phyloP scores from a whole-genome alignment of 2,113 vertebrate species.

The Pseudopodoces humilis region DNA sequence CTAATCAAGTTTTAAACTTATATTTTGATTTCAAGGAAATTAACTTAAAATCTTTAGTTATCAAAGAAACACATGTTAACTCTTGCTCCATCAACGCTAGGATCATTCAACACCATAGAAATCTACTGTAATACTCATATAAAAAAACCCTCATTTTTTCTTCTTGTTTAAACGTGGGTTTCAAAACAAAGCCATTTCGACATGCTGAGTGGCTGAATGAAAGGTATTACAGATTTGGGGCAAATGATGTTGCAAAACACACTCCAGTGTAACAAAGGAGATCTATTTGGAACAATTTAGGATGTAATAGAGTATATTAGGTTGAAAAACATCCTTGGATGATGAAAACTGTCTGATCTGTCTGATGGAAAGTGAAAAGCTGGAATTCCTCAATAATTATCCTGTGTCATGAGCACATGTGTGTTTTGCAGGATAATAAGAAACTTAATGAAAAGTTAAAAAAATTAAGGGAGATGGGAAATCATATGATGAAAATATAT shows the following conservation, averaged over 20 bases:
- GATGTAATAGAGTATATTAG: not conserved
- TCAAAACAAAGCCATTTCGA: slow-evolving; percentile 42
- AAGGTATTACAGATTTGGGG: not conserved
- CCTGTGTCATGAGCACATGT: not conserved
- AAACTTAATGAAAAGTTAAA: not conserved
- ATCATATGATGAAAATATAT: not conserved
- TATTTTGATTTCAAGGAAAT: not conserved
- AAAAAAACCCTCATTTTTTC: not conserved
- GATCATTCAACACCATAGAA: not conserved
- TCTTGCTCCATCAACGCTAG: not conserved
- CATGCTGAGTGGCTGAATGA: slow-evolving; percentile 12
- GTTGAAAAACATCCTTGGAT: not conserved
- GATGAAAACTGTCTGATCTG: not conserved
- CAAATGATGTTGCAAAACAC: not conserved
- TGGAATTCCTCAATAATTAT: not conserved
- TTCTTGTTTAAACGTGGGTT: not conserved
- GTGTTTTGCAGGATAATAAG: not conserved
- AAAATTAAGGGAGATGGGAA: not conserved
- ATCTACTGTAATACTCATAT: not conserved
- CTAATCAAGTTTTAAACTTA: not conserved
- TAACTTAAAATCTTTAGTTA: not conserved
- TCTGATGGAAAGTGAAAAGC: not conserved
- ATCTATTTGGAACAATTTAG: not conserved
- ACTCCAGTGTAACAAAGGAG: not conserved
- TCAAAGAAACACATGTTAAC: not conserved